Evolutionary conservation across 1,140 invertebrate species (phyloP).

Genomic region (Lasaia peninsularis): DNA sequence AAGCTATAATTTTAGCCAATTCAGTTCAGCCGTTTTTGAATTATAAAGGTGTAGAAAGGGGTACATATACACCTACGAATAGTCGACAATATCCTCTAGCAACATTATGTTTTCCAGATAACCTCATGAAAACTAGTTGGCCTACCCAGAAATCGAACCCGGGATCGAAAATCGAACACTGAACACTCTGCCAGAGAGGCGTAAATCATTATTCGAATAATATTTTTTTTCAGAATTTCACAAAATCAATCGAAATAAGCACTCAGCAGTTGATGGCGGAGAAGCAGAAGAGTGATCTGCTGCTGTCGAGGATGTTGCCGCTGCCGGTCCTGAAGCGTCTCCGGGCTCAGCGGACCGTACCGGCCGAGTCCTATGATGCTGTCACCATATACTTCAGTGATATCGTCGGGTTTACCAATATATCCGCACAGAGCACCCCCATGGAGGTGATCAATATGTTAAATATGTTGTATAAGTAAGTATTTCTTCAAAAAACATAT

Average conservation of each 20-base stretch:
- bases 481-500: not conserved
- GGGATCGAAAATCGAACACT: too few relatives aligned
- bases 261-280: constrained; percentile 85
- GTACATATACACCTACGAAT: too few relatives aligned
- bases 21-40: too few relatives aligned
- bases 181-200: too few relatives aligned
- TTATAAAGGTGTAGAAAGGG: too few relatives aligned
- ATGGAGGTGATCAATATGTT: constrained; percentile 81
- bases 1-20: too few relatives aligned
- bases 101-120: too few relatives aligned
- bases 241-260: constrained; percentile 83
- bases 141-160: too few relatives aligned
- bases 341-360: constrained; percentile 81
- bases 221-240: constrained; percentile 80
- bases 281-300: constrained; percentile 85
- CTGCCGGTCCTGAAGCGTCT: constrained; percentile 81
- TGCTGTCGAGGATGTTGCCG: constrained; percentile 86
- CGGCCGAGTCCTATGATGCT: constrained; percentile 83
- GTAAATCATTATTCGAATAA: too few relatives aligned
- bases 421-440: constrained; percentile 85
- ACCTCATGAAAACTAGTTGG: too few relatives aligned
- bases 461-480: constrained; percentile 64
- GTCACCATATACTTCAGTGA: constrained; percentile 91
- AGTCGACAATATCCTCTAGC: too few relatives aligned
- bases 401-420: constrained; percentile 88